Evolutionary conservation across 2,797 vertebrate species (phyloP).

Genomic region (Karalla daura): DNA sequence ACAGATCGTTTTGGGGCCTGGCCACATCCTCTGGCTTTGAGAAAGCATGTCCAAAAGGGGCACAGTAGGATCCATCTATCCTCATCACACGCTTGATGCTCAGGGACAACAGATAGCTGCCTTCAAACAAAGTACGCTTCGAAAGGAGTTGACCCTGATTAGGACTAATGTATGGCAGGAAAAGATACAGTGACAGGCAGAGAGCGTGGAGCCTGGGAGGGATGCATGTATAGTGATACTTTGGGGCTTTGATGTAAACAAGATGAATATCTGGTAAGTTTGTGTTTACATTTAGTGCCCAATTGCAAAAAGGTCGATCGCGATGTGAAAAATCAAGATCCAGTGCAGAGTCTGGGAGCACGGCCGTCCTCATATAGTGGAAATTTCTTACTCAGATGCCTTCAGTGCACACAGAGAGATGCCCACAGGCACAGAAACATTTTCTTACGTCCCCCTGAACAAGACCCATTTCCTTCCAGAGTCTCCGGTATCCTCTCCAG

Average conservation of each 20-base stretch:
- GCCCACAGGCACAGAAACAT: slow-evolving; percentile 35
- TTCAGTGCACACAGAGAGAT: slow-evolving; percentile 36
- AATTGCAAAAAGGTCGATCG: slow-evolving; percentile 83
- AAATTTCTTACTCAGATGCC: slow-evolving; percentile 47
- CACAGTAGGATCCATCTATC: slow-evolving; percentile 57
- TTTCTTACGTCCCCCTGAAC: slow-evolving; percentile 31
- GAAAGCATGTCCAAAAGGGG: slow-evolving; percentile 24
- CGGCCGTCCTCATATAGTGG: slow-evolving; percentile 52
- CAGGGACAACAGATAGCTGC: slow-evolving; percentile 45
- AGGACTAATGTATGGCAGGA: slow-evolving; percentile 74
- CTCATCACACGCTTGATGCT: slow-evolving; percentile 57
- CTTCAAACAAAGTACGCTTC: slow-evolving; percentile 49
- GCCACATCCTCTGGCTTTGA: slow-evolving; percentile 30
- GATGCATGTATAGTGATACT: slow-evolving; percentile 54
- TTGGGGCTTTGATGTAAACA: slow-evolving; percentile 81
- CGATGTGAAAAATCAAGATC: slow-evolving; percentile 88
- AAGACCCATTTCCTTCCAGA: slow-evolving; percentile 18
- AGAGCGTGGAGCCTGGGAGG: slow-evolving; percentile 46
- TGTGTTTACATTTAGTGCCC: slow-evolving; percentile 81
- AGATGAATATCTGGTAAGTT: slow-evolving; percentile 85
- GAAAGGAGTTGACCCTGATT: slow-evolving; percentile 72
- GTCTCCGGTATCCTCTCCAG: slow-evolving; percentile 5
- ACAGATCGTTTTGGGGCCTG: slow-evolving; percentile 8
- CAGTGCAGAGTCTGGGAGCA: slow-evolving; percentile 78
- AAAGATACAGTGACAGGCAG: slow-evolving; percentile 47